Evolutionary conservation across 2,888 invertebrate species (phyloP).

Genomic region (Drosophila mercatorum): DNA sequence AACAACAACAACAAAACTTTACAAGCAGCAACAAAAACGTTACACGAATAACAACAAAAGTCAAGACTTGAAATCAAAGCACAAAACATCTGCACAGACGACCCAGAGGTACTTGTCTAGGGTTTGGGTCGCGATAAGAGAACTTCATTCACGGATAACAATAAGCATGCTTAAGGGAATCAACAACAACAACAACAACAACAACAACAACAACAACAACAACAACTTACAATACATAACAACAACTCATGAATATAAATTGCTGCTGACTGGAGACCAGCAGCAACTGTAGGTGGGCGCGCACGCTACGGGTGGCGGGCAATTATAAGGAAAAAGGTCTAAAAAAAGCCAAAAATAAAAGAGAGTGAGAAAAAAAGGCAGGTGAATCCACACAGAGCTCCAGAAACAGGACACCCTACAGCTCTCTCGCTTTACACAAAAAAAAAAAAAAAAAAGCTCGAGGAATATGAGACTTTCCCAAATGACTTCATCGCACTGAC

Average conservation of each 20-base stretch:
- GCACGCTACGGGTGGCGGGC: constrained; percentile 69
- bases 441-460: not conserved
- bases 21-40: constrained; percentile 21
- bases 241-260: constrained; percentile 80
- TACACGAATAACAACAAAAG: constrained; percentile 35
- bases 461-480: constrained; percentile 36
- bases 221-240: constrained; percentile 62
- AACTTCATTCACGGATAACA: constrained; percentile 78
- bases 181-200: constrained; percentile 17
- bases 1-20: constrained; percentile 4
- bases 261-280: constrained; percentile 60
- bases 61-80: constrained; percentile 65
- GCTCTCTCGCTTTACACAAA: not conserved
- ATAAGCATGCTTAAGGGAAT: constrained; percentile 75
- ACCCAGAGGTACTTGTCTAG: constrained; percentile 17
- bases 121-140: constrained; percentile 65
- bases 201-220: constrained; percentile 31
- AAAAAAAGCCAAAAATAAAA: not conserved
- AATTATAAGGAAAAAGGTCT: constrained; percentile 62
- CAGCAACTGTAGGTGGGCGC: constrained; percentile 41
- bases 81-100: constrained; percentile 49
- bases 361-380: constrained; percentile 9
- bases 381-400: constrained; percentile 33
- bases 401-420: constrained; percentile 11
- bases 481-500: constrained; percentile 32